Evolutionary conservation across 2,113 vertebrate species (phyloP), one percentile per base, ranked within the genome.

Genomic region (Origma solitaria): DNA sequence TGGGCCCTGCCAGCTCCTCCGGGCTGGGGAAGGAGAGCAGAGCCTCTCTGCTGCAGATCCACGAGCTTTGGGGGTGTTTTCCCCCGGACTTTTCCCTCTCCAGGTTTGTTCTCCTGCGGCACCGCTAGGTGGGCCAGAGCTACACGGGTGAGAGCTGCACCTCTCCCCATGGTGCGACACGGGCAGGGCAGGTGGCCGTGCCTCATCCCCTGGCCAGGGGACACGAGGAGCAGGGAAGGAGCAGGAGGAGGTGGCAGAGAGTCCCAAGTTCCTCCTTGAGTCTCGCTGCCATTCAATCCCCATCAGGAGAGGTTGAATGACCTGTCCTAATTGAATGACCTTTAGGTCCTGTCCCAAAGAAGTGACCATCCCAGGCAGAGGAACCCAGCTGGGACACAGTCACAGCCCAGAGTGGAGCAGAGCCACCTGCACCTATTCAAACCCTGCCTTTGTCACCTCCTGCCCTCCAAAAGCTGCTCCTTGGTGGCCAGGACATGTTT

Each of bases 111-210:
- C 92, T 95, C 64, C 65, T 15, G 40, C 77, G 31, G 78, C 6
- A 87, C 94, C 95, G 23, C 96, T 96, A 96, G 96, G 95, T 91
- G 94, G 92, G 94, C 84, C 95, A 96, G 28, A 96, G 96, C 86
- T 37, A 93, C 93, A 91, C 88, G 37, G 4, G 7, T 86, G 61
- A 82, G 77, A 83, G 62, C 5, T 45, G 53, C 65, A 66, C 45
- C 21, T 10, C 27, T 77, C 13, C 73, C n/a, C n/a, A n/a, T n/a
- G n/a, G n/a, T n/a, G n/a, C n/a, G 24, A 76, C 9, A 17, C 3
- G 6, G 53, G 13, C 17, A 40, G 75, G 45, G 71, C 83, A 91
- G 78, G 66, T 87, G 58, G 69, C 53, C 7, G 58, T 56, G 65
- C 33, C 30, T n/a, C 45, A 13, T 14, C 15, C 42, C 35, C 9